Conservation (phyloP, 1,140 invertebrate species). For the Anastrepha ludens region DNA sequence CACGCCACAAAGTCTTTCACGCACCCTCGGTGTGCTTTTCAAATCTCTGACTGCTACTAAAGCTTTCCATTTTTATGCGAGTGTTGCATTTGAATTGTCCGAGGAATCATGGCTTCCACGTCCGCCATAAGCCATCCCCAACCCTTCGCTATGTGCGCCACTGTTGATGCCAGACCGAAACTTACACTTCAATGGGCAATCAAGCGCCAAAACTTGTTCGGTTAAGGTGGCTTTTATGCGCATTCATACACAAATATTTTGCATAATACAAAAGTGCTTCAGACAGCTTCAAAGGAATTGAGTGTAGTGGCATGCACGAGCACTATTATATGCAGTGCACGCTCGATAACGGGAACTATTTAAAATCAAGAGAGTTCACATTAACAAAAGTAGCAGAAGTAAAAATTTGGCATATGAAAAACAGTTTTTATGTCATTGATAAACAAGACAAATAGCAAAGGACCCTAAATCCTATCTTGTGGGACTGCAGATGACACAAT, state of each 20-base stretch:
- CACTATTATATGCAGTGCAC: too few relatives aligned
- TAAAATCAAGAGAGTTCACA: too few relatives aligned
- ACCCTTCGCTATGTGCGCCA: background rate
- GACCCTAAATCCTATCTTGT: too few relatives aligned
- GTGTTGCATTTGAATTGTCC: background rate
- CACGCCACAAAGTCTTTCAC: background rate
- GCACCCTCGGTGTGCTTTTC: background rate
- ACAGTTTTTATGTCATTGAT: too few relatives aligned
- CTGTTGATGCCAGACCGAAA: conserved; percentile 2
- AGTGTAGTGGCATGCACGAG: background rate
- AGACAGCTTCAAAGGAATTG: conserved; percentile 1
- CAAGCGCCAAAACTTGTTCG: background rate
- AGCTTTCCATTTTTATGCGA: background rate
- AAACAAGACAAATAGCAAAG: too few relatives aligned
- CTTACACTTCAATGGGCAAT: conserved; percentile 29
- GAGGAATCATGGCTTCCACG: too few relatives aligned
- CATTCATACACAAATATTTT: background rate
- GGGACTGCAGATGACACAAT: too few relatives aligned
- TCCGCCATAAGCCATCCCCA: too few relatives aligned
- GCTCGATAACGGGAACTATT: too few relatives aligned
- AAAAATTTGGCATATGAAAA: too few relatives aligned
- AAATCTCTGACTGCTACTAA: background rate
- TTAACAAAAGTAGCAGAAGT: too few relatives aligned
- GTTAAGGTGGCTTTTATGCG: background rate
- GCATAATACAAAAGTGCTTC: background rate